phyloP scores from a whole-genome alignment of 2,797 vertebrate genomes.

The Lutjanus campechanus region DNA sequence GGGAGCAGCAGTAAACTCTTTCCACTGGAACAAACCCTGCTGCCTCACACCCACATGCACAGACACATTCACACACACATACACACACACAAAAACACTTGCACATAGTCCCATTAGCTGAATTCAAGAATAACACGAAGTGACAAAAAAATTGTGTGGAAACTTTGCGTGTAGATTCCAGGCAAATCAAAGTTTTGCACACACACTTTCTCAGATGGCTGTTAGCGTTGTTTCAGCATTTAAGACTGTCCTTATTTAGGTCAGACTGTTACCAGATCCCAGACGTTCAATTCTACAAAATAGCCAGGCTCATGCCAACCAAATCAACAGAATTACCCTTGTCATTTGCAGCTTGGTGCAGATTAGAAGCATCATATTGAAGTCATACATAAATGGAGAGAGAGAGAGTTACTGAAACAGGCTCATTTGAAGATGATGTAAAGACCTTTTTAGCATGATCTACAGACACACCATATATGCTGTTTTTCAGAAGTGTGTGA shows the following conservation, averaged over 20 bases:
- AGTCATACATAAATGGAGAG: conserved; percentile 1
- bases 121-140: conserved; percentile 52
- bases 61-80: conserved; percentile 28
- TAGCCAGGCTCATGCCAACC: background rate
- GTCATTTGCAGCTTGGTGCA: conserved; percentile 10
- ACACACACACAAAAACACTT: conserved; percentile 28
- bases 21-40: conserved; percentile 73
- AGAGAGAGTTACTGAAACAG: background rate
- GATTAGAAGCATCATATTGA: conserved; percentile 13
- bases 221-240: conserved; percentile 25
- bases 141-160: conserved; percentile 47
- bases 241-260: conserved; percentile 34
- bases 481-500: conserved; percentile 17
- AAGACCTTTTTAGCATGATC: background rate
- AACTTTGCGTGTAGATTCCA: conserved; percentile 43
- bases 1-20: conserved; percentile 60
- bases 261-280: conserved; percentile 33
- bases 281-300: conserved; percentile 20
- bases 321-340: background rate
- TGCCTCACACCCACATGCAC: conserved; percentile 25
- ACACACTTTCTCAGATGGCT: conserved; percentile 39
- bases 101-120: conserved; percentile 23
- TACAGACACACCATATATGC: background rate
- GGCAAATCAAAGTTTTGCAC: conserved; percentile 43
- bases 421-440: background rate